Conservation (phyloP, 2,797 vertebrate species). For the Chloroceryle amazona region DNA sequence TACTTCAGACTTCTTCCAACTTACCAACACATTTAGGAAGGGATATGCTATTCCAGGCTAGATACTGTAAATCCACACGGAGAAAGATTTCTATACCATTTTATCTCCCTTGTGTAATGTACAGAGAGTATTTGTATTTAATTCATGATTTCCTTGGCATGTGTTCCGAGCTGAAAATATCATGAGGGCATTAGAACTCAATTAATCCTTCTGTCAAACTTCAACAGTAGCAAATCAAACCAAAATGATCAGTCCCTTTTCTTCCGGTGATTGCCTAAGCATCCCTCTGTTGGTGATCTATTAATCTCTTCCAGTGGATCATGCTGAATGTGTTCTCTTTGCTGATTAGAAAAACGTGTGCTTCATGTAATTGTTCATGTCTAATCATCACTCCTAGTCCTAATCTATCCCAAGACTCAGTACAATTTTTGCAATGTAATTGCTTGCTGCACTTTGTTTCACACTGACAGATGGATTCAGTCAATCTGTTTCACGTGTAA, state of each 20-base stretch:
- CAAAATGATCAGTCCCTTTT: not conserved
- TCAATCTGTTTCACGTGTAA: not conserved
- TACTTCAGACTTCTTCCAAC: not conserved
- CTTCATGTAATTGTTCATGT: not conserved
- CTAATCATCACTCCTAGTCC: not conserved
- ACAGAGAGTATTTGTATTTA: not conserved
- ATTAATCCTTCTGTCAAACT: not conserved
- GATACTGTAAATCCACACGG: not conserved
- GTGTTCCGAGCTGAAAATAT: not conserved
- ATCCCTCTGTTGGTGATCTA: not conserved
- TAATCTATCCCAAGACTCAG: not conserved
- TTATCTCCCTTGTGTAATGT: not conserved
- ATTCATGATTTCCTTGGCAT: not conserved
- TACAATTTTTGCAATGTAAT: not conserved
- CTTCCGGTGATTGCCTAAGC: not conserved
- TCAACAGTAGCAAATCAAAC: not conserved
- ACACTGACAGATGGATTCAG: not conserved
- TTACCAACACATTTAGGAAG: not conserved
- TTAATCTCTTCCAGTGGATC: not conserved
- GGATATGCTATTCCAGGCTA: not conserved
- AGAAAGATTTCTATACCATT: not conserved
- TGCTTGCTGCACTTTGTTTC: not conserved
- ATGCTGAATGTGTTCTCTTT: not conserved
- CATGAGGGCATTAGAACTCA: not conserved
- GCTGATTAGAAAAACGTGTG: conserved; percentile 28